Base-by-base conservation (phyloP, 1,140 invertebrate species). In the Latrodectus geometricus region DNA sequence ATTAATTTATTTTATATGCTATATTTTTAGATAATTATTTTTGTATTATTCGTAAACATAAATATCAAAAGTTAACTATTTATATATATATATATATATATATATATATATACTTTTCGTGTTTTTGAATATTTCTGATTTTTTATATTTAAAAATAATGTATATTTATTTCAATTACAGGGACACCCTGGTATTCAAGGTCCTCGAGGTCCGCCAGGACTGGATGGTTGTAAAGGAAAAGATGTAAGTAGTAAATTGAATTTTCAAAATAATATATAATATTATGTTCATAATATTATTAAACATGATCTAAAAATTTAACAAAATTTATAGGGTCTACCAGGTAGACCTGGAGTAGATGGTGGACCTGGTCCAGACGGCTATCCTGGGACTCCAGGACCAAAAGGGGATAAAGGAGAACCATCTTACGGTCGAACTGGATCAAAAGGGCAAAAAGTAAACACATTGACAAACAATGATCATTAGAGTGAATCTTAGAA, bases 181-280 rank as follows among this genome's bases (percentile, higher is more conserved):
- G 89, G 89, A 52, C 61, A 84, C 20, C 94, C 94, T 89, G 96
- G 96, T 74, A 92, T 93, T 8, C 91, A 93, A 5, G 96, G 96
- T 70, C 90, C 93, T 3, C 91, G 94, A 54, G 96, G 96, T 88
- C 91, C 94, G 69, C 93, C 94, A 74, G 97, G 97, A 87, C 68
- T 95, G 88, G 97, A 98, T 91, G 97, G 97, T 14, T 98, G 97
- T 90, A 98, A 98, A 90, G 97, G 97, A 90, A 96, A 96, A 20
- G 96, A 97, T 91, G 96, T 90, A 72, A 56, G 86, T 68, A 54
- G 0, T 17, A 14, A 75, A 21, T 9, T 21, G 48, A 49, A 17
- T 21, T 75, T 75, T 75, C 73, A 49, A 15, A 35, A 35, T 35
- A 35, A 35, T 35, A 35, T 35, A 35, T 3, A 35, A 35, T 35